A percentile compares a stretch with the other conserved stretches of the same genome.
These are phyloP conservation scores for Dascillus cervinus DNA, from an alignment of 2,888 invertebrate genomes.

Conservation along the genomic window DNA sequence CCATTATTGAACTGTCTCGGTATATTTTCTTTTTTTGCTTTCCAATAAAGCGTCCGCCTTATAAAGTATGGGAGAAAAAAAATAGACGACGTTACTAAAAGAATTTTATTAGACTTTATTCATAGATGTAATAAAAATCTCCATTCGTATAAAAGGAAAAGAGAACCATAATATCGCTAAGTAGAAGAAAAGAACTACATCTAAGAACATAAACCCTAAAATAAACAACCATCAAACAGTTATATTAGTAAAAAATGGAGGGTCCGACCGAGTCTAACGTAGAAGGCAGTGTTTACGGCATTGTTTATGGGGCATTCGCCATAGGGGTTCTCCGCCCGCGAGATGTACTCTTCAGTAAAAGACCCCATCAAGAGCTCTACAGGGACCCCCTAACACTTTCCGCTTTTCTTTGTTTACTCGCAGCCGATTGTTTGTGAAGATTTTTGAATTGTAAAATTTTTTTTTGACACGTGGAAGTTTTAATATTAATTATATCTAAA, in stretches of 20 bases:
- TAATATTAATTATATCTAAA: constrained; percentile 4
- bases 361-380: constrained; percentile 21
- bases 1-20: too few species aligned
- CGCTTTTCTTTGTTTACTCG: constrained; percentile 22
- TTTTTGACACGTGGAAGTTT: constrained; percentile 21
- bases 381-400: constrained; percentile 20
- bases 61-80: too few species aligned
- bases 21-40: too few species aligned
- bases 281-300: constrained; percentile 33
- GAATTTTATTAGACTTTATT: too few species aligned
- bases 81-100: too few species aligned
- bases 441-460: constrained; percentile 21
- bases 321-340: constrained; percentile 25
- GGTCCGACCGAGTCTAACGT: constrained; percentile 25
- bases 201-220: constrained; percentile 32
- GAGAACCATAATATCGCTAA: constrained; percentile 9
- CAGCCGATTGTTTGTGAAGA: constrained; percentile 21
- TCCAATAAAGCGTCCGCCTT: too few species aligned
- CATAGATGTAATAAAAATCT: too few species aligned
- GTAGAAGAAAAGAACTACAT: constrained; percentile 16
- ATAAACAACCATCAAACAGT: constrained; percentile 37
- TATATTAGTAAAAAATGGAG: constrained; percentile 36
- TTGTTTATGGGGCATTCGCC: constrained; percentile 36
- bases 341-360: constrained; percentile 21
- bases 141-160: too few species aligned